A percentile compares a stretch with the other conserved stretches of the same genome.
Evolutionary conservation across 2,797 vertebrate species (phyloP).

Genomic region (Gymnothorax javanicus): DNA sequence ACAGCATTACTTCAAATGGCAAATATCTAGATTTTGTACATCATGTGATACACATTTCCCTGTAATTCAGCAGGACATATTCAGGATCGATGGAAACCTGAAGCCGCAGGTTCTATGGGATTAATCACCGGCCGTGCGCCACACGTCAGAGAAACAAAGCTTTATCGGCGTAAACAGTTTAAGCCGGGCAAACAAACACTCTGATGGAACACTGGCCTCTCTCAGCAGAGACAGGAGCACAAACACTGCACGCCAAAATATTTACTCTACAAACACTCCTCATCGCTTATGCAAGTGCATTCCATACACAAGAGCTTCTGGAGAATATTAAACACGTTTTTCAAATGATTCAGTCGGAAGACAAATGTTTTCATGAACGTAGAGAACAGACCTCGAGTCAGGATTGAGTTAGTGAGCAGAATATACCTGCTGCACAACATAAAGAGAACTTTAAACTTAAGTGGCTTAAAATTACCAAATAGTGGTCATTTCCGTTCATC

Average conservation of each 20-base stretch:
- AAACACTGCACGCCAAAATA: slow-evolving; percentile 65
- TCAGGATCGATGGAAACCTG: too few relatives aligned
- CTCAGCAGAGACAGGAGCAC: slow-evolving; percentile 57
- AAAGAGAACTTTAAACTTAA: not conserved
- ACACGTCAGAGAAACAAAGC: slow-evolving; percentile 27
- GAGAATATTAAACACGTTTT: not conserved
- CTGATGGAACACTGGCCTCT: slow-evolving; percentile 65
- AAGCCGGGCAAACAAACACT: slow-evolving; percentile 76
- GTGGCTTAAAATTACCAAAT: not conserved
- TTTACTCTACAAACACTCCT: slow-evolving; percentile 61
- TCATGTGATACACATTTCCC: too few relatives aligned
- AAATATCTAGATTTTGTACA: too few relatives aligned
- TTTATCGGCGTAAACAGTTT: slow-evolving; percentile 70
- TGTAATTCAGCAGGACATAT: too few relatives aligned
- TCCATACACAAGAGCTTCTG: slow-evolving; percentile 23
- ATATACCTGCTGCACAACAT: not conserved
- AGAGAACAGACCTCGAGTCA: not conserved
- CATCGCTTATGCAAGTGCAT: slow-evolving; percentile 69
- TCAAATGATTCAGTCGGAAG: not conserved
- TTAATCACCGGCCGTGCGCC: not conserved
- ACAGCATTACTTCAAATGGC: too few relatives aligned
- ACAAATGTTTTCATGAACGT: not conserved
- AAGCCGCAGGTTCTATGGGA: too few relatives aligned
- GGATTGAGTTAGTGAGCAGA: not conserved
- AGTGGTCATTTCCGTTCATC: not conserved